Evolutionary conservation across 2,113 vertebrate genomes (phyloP), one percentile per base, ranked within the genome.

Genomic region (Hippopotamus amphibius): DNA sequence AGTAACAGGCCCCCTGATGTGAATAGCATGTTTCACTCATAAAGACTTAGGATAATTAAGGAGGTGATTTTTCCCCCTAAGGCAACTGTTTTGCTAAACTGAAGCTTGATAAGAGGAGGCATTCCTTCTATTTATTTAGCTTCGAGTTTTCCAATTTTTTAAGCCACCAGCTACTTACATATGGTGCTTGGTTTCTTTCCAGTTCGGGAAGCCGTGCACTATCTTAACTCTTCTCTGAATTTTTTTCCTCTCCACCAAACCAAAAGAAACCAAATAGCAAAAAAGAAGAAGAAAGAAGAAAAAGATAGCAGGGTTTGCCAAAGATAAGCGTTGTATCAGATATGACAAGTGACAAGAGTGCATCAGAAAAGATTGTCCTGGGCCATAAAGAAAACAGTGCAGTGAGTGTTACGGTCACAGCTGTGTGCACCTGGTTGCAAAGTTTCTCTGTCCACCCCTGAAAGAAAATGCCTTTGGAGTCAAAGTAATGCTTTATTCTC

Each of bases 1-100:
- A 97, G 53, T 88, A 98, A 95, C 57, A 96, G 30, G 21, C 43
- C 90, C 72, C 55, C 84, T 93, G 24, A 65, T 46, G 22, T 85
- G 80, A 97, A 85, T 80, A 97, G 63, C n/a, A 24, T n/a, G 17
- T 74, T 93, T 98, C 79, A 96, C 96, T 98, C 96, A 93, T 82
- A 79, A 98, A 96, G 33, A 92, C 21, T 77, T 94, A 46, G 96
- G 61, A 93, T 97, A 97, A 90, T 89, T 77, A 96, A 68, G 85
- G 69, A 97, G 72, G 88, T 97, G 93, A 93, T 8, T 17, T 63
- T 76, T 86, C n/a, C 48, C 95, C 37, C 19, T 80, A 93, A 74
- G 81, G 71, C 95, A 76, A 92, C 83, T 83, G 43, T 80, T 95
- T 96, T 86, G 76, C 50, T 57, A 96, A 97, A 95, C 41, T 72